Evolutionary conservation across 2,888 invertebrate species (phyloP).

Genomic region (Epinotia nisella): DNA sequence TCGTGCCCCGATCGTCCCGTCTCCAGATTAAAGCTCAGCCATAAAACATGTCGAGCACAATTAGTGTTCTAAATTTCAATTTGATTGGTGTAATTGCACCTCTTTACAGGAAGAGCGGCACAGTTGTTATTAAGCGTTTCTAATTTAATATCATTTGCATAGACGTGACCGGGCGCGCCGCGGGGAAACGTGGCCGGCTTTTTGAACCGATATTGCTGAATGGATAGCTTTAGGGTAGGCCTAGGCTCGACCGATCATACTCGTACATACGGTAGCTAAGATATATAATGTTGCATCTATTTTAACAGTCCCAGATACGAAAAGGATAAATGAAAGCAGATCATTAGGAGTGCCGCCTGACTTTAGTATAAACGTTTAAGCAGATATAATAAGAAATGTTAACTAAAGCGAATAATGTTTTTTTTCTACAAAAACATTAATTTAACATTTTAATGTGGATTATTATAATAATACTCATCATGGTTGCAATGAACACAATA

Average conservation of each 20-base stretch:
- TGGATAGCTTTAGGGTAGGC: conserved; percentile 10
- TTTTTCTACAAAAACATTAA: too few relatives aligned
- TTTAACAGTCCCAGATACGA: not conserved
- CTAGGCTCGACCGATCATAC: conserved; percentile 1
- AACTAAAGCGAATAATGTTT: too few relatives aligned
- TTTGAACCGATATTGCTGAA: conserved; percentile 37
- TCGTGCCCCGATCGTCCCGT: conserved; percentile 56
- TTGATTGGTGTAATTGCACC: conserved; percentile 85
- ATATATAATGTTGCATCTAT: not conserved
- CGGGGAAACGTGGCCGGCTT: conserved; percentile 46
- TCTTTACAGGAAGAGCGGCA: conserved; percentile 76
- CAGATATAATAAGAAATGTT: too few relatives aligned
- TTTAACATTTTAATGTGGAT: too few relatives aligned
- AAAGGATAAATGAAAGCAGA: not conserved
- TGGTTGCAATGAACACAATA: too few relatives aligned
- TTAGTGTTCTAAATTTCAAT: conserved; percentile 81
- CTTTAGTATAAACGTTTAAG: too few relatives aligned
- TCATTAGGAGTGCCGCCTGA: too few relatives aligned
- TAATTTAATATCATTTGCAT: conserved; percentile 85
- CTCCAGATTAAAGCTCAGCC: conserved; percentile 61
- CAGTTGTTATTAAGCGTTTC: conserved; percentile 84
- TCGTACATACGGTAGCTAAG: not conserved
- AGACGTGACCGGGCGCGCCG: conserved; percentile 73
- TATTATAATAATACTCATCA: too few relatives aligned
- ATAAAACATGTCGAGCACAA: conserved; percentile 79